Conservation (phyloP, 2,888 invertebrate genomes). For the Dolichopus griseipennis region DNA sequence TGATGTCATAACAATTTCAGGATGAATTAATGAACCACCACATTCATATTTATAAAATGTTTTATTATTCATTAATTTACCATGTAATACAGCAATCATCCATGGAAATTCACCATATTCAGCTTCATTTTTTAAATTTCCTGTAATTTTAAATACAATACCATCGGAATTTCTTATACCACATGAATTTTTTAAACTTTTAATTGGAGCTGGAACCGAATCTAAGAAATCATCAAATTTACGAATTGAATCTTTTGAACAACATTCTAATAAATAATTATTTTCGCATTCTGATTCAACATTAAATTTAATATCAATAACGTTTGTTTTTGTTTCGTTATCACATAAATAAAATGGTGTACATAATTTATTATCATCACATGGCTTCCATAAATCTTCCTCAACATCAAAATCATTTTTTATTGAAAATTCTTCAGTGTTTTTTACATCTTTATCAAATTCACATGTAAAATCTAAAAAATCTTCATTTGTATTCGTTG, state of each 20-base stretch:
- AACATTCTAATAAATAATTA: constrained; percentile 36
- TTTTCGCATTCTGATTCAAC: constrained; percentile 46
- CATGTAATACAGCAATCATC: constrained; percentile 64
- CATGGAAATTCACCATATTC: constrained; percentile 71
- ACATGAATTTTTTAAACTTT: constrained; percentile 44
- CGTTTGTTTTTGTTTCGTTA: constrained; percentile 47
- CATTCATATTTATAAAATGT: constrained; percentile 59
- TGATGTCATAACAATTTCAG: constrained; percentile 62
- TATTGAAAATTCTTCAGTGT: no score
- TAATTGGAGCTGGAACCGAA: constrained; percentile 23
- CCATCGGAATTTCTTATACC: constrained; percentile 64
- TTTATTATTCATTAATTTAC: constrained; percentile 42
- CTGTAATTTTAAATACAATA: constrained; percentile 61
- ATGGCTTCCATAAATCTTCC: no score
- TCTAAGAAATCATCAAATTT: not conserved
- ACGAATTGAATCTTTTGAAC: constrained; percentile 19
- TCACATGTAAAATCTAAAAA: no score
- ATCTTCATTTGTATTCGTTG: no score
- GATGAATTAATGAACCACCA: constrained; percentile 72
- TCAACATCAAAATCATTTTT: no score
- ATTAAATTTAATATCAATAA: constrained; percentile 65
- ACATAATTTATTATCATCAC: constrained; percentile 41
- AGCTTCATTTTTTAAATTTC: constrained; percentile 48
- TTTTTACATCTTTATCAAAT: no score
- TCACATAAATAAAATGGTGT: constrained; percentile 69